Evolutionary conservation across 2,888 invertebrate species (phyloP).

Genomic region (Sarcophaga caerulescens): DNA sequence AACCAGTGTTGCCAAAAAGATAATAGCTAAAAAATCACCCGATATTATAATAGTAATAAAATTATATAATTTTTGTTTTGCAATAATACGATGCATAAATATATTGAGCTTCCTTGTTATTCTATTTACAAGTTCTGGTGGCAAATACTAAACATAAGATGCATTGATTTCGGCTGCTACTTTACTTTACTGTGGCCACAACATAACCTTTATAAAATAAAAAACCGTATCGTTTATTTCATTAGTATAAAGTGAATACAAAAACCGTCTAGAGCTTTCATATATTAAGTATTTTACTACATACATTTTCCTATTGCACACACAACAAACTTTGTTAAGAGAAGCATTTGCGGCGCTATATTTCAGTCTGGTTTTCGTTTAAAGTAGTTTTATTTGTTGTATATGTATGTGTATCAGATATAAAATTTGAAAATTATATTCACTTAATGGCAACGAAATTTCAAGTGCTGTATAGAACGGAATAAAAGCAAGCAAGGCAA

Average conservation of each 20-base stretch:
- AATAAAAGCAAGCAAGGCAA: slow-evolving; percentile 2
- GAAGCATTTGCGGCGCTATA: background rate
- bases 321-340: background rate
- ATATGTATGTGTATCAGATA: background rate
- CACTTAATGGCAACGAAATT: slow-evolving; percentile 40
- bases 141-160: background rate
- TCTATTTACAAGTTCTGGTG: background rate
- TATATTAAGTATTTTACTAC: background rate
- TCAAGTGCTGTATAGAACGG: slow-evolving; percentile 11
- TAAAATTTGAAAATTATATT: background rate
- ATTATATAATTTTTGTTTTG: no score
- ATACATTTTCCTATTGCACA: background rate
- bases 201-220: background rate
- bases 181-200: background rate
- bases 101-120: no score
- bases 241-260: background rate
- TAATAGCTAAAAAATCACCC: no score
- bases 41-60: no score
- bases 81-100: no score
- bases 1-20: no score
- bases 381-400: background rate
- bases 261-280: background rate
- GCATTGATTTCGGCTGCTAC: background rate
- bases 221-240: background rate
- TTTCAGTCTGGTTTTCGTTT: no score